Evolutionary conservation across 2,797 vertebrate species (phyloP).

Genomic region (Hybognathus amarus): DNA sequence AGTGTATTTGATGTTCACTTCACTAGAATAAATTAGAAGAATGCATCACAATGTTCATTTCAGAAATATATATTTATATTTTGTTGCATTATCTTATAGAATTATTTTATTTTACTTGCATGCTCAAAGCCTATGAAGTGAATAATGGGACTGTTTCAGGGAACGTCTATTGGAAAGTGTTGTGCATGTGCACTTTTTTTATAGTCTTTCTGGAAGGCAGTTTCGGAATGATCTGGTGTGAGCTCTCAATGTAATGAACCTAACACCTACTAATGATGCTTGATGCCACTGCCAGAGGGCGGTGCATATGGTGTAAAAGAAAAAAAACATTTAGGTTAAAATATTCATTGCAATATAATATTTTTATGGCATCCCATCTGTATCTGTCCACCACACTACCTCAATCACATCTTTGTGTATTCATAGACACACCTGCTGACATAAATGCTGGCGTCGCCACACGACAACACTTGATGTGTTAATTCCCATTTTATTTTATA

Average conservation of each 20-base stretch:
- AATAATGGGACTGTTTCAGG: neutral
- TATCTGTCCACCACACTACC: slow-evolving; percentile 7
- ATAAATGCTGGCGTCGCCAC: neutral
- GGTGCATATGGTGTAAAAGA: neutral
- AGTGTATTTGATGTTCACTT: neutral
- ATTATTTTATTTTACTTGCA: neutral
- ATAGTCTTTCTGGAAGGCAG: slow-evolving; percentile 11
- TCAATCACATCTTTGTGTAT: slow-evolving; percentile 23
- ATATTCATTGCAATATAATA: neutral
- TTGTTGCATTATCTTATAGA: slow-evolving; percentile 2
- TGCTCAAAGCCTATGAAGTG: slow-evolving; percentile 5
- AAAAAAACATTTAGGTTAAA: neutral
- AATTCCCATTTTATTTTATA: slow-evolving; percentile 20
- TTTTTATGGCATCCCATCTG: slow-evolving; percentile 6
- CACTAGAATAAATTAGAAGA: neutral
- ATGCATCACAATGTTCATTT: neutral
- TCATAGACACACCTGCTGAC: slow-evolving; percentile 26
- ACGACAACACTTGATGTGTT: slow-evolving; percentile 7
- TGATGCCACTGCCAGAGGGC: neutral
- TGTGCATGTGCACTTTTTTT: neutral
- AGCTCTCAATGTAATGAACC: slow-evolving; percentile 9
- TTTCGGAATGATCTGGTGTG: slow-evolving; percentile 1
- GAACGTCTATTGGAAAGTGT: slow-evolving; percentile 24
- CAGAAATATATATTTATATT: neutral
- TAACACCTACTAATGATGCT: slow-evolving; percentile 40